A percentile compares a stretch with the other conserved stretches of the same genome.
Conservation (phyloP, 2,888 invertebrate species). For the Melanostoma scalare region DNA sequence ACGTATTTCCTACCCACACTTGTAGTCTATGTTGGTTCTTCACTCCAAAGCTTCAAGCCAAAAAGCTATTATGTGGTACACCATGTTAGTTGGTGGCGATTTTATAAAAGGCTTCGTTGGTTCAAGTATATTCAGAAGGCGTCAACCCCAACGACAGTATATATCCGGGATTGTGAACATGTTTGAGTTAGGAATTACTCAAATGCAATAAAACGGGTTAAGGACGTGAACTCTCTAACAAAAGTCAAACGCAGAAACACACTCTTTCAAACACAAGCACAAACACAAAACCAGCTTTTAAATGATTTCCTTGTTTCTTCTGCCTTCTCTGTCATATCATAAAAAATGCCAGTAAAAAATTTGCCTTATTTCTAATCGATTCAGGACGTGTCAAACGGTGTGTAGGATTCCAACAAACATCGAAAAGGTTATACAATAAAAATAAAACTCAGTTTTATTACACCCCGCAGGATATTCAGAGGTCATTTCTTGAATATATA, state of each 20-base stretch:
- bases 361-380: slow-evolving; percentile 43
- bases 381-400: slow-evolving; percentile 57
- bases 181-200: slow-evolving; percentile 34
- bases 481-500: slow-evolving; percentile 39
- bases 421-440: slow-evolving; percentile 20
- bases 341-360: slow-evolving; percentile 33
- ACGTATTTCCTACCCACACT: slow-evolving; percentile 11
- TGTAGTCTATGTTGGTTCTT: neutral
- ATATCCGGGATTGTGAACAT: slow-evolving; percentile 38
- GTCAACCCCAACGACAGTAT: slow-evolving; percentile 17
- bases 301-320: slow-evolving; percentile 1
- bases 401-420: slow-evolving; percentile 22
- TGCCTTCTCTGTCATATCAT: neutral
- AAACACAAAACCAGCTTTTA: neutral
- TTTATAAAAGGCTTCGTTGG: slow-evolving; percentile 38
- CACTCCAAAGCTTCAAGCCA: slow-evolving; percentile 31
- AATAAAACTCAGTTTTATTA: slow-evolving; percentile 53
- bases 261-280: slow-evolving; percentile 18
- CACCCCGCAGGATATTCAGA: slow-evolving; percentile 44
- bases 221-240: slow-evolving; percentile 46
- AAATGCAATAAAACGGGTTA: slow-evolving; percentile 56
- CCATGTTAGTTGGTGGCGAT: slow-evolving; percentile 57
- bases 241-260: slow-evolving; percentile 51
- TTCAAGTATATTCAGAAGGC: slow-evolving; percentile 32
- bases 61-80: slow-evolving; percentile 59